phyloP scores from a whole-genome alignment of 2,797 vertebrate genomes.

The Poecilia picta region DNA sequence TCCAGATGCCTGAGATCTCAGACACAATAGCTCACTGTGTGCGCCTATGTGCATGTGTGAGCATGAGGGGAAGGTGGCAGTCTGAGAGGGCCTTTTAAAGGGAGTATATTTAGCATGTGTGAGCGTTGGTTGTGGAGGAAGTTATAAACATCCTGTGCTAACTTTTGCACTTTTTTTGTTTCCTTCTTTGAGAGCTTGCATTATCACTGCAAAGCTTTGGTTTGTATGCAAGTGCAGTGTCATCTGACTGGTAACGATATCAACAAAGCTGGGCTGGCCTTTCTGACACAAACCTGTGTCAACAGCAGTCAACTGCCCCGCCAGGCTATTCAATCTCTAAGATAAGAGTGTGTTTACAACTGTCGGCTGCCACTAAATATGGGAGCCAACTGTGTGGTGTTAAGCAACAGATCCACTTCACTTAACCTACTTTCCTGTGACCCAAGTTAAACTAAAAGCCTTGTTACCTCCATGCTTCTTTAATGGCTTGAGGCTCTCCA shows the following conservation, averaged over 20 bases:
- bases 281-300: constrained; percentile 60
- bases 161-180: constrained; percentile 9
- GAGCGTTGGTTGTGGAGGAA: constrained; percentile 23
- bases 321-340: constrained; percentile 55
- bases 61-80: constrained; percentile 47
- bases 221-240: constrained; percentile 18
- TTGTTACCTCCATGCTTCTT: constrained; percentile 62
- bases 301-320: constrained; percentile 58
- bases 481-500: constrained; percentile 43
- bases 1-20: constrained; percentile 75
- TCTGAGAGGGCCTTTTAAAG: constrained; percentile 49
- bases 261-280: constrained; percentile 34
- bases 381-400: constrained; percentile 69
- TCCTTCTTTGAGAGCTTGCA: constrained; percentile 1
- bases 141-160: constrained; percentile 48
- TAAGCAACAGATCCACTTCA: constrained; percentile 68
- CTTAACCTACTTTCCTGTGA: constrained; percentile 74
- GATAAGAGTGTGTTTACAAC: constrained; percentile 77
- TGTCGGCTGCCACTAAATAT: constrained; percentile 66
- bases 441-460: constrained; percentile 66
- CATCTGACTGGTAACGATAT: constrained; percentile 37
- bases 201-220: constrained; percentile 42
- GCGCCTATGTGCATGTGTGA: constrained; percentile 36
- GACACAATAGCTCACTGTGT: constrained; percentile 77
- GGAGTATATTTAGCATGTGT: constrained; percentile 64